A percentile compares a stretch with the other conserved stretches of the same genome.
phyloP scores from a whole-genome alignment of 1,140 invertebrate species.

The Penaeus vannamei region DNA sequence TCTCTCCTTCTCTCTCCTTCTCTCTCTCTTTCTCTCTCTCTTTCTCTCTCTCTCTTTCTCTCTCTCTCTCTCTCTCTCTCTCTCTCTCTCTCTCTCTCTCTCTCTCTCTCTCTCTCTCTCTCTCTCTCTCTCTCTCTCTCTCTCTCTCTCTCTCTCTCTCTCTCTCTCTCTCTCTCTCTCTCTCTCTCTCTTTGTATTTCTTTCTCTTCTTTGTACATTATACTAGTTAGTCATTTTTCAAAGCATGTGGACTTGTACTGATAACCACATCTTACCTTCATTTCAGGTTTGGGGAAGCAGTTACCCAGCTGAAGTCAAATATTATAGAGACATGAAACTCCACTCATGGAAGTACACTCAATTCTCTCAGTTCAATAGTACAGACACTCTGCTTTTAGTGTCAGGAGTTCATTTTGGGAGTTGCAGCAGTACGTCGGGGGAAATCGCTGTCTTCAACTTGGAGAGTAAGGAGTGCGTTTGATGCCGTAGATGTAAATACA shows the following conservation, averaged over 20 bases:
- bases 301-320: slow-evolving; percentile 82
- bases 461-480: slow-evolving; percentile 74
- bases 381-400: slow-evolving; percentile 86
- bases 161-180: too few species aligned
- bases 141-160: too few species aligned
- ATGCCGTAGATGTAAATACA: not conserved
- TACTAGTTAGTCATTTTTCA: not conserved
- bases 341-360: slow-evolving; percentile 93
- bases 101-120: too few species aligned
- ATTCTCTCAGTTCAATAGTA: slow-evolving; percentile 89
- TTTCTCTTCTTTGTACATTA: not conserved
- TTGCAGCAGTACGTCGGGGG: slow-evolving; percentile 82
- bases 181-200: not conserved
- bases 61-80: too few species aligned
- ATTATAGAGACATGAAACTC: slow-evolving; percentile 85
- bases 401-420: slow-evolving; percentile 90
- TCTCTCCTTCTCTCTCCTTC: too few species aligned
- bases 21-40: too few species aligned
- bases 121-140: too few species aligned
- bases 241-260: too few species aligned
- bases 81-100: too few species aligned
- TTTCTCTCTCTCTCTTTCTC: too few species aligned
- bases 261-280: not conserved
- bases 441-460: slow-evolving; percentile 89
- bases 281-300: slow-evolving; percentile 83